These are phyloP conservation scores for Hemitrygon akajei DNA, from an alignment of 2,797 vertebrate species.

Conservation along the genomic window DNA sequence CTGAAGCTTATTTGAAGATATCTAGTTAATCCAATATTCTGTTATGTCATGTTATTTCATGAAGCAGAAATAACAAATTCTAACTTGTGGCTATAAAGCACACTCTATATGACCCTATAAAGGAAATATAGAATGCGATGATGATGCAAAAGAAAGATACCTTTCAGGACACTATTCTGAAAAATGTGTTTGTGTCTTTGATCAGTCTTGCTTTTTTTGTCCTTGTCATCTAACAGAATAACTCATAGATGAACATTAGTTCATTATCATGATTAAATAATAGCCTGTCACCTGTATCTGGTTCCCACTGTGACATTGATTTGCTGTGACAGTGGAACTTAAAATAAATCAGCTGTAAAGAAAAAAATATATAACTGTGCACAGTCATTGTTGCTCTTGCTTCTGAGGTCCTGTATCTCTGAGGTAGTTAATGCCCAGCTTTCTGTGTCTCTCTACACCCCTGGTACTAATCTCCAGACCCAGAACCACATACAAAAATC, in stretches of 20 bases:
- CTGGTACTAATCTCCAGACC: no score
- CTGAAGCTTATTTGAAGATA: not conserved
- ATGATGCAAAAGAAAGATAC: not conserved
- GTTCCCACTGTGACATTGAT: not conserved
- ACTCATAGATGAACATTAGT: not conserved
- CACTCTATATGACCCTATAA: not conserved
- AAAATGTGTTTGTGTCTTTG: not conserved
- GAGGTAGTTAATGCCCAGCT: no score
- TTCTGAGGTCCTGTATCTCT: not conserved
- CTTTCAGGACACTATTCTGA: not conserved
- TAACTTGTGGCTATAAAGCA: not conserved
- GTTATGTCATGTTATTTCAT: slow-evolving; percentile 5
- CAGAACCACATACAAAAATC: no score
- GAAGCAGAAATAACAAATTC: not conserved
- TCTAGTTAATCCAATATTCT: not conserved
- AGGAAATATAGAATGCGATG: not conserved
- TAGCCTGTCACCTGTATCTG: not conserved
- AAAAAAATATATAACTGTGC: not conserved
- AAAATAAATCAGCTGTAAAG: not conserved
- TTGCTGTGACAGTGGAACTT: not conserved
- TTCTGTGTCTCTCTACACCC: no score
- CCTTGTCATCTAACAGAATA: not conserved
- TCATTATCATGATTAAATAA: not conserved
- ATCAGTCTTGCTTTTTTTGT: not conserved
- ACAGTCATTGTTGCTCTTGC: not conserved